Conservation (phyloP, 2,113 vertebrate species). For the Podiceps cristatus region DNA sequence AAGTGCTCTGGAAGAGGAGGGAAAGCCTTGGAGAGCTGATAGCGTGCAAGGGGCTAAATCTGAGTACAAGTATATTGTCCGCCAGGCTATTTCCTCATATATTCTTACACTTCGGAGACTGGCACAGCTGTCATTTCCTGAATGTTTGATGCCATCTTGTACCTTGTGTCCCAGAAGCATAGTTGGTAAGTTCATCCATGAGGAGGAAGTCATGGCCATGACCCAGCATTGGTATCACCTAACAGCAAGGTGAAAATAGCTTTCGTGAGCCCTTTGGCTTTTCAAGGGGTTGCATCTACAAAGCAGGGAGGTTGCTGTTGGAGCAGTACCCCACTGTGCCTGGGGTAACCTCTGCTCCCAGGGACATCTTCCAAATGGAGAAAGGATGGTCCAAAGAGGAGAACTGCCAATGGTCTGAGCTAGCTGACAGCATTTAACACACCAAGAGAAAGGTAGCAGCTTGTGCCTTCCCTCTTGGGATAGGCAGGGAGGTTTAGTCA, state of each 20-base stretch:
- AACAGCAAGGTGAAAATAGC: conserved; percentile 65
- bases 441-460: not conserved
- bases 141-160: conserved; percentile 6
- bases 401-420: not conserved
- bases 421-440: not conserved
- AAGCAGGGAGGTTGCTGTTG: not conserved
- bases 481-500: not conserved
- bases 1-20: not conserved
- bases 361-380: not conserved
- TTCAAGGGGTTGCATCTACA: not conserved
- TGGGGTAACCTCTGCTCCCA: not conserved
- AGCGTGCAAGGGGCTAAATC: not conserved
- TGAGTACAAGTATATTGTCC: not conserved
- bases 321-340: not conserved
- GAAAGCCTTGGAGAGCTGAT: not conserved
- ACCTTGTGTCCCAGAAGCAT: conserved; percentile 46
- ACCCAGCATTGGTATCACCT: conserved; percentile 25
- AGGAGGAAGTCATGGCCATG: conserved; percentile 10
- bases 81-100: conserved; percentile 27
- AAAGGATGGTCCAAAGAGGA: not conserved
- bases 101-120: not conserved
- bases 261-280: not conserved
- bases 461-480: not conserved
- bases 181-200: conserved; percentile 60
- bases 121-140: conserved; percentile 33